Percentiles rank a stretch among this genome's conserved stretches.
Conservation (phyloP, 1,140 invertebrate species). For the Arion vulgaris region DNA sequence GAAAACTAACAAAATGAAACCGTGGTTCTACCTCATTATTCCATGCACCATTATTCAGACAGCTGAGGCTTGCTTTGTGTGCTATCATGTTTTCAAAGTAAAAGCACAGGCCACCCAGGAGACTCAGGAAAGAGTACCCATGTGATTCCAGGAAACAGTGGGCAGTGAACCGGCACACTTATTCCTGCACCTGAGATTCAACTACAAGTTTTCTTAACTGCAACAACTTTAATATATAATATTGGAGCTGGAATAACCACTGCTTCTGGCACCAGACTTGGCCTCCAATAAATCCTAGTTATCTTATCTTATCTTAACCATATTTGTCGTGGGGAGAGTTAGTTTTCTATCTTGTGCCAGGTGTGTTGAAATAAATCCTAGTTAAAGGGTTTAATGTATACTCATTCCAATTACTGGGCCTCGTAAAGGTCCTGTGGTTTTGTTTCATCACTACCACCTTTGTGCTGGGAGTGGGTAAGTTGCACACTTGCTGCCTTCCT, state of each 20-base stretch:
- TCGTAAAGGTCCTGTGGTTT: background rate
- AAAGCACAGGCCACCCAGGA: background rate
- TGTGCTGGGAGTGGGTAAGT: background rate
- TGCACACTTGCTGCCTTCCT: slow-evolving; percentile 81
- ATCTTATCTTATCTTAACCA: no score
- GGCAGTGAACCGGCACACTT: background rate
- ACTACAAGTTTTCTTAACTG: slow-evolving; percentile 8
- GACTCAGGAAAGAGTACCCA: background rate
- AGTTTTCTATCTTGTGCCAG: no score
- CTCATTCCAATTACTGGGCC: slow-evolving; percentile 9
- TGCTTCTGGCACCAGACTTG: slow-evolving; percentile 6
- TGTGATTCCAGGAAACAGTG: background rate
- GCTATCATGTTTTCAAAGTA: no score
- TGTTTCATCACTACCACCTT: slow-evolving; percentile 6
- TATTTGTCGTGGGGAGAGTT: no score
- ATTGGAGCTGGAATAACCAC: slow-evolving; percentile 9
- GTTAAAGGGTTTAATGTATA: background rate
- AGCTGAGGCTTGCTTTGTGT: no score
- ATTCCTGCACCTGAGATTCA: slow-evolving; percentile 5
- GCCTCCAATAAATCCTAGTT: slow-evolving; percentile 16
- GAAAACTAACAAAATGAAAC: no score
- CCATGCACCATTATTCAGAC: no score
- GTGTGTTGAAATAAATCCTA: no score
- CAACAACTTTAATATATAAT: background rate
- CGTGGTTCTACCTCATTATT: no score